phyloP scores from a whole-genome alignment of 1,140 invertebrate species.

The Arion vulgaris region DNA sequence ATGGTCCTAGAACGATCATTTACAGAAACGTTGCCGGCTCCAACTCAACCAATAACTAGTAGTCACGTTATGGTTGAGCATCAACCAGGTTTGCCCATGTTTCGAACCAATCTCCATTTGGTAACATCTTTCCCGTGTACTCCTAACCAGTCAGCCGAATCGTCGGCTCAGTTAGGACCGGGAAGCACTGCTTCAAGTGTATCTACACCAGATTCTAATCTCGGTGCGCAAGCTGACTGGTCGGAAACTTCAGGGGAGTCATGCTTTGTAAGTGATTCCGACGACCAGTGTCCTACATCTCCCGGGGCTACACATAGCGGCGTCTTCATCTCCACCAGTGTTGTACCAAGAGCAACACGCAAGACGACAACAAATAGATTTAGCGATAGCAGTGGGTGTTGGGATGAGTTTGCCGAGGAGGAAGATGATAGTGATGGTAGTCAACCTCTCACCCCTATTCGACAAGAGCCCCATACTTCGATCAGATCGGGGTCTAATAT shows the following conservation, averaged over 20 bases:
- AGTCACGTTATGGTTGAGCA: constrained; percentile 6
- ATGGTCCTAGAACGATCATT: constrained; percentile 20
- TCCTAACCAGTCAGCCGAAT: constrained; percentile 19
- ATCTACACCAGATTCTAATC: not conserved
- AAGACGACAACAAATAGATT: not conserved
- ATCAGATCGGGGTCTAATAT: too few relatives aligned
- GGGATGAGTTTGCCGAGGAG: not conserved
- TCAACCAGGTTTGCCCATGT: not conserved
- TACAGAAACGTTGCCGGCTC: not conserved
- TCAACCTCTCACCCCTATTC: not conserved
- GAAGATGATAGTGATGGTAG: not conserved
- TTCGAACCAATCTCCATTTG: constrained; percentile 18
- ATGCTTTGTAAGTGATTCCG: not conserved
- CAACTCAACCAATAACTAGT: not conserved
- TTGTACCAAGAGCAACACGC: not conserved
- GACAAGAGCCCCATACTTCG: too few relatives aligned
- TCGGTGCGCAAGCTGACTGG: not conserved
- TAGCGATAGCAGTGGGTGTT: not conserved
- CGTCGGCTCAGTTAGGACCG: not conserved
- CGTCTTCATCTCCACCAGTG: constrained; percentile 4
- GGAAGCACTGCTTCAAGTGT: not conserved
- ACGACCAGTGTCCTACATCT: not conserved
- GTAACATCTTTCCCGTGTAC: constrained; percentile 29
- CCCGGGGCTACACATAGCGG: not conserved
- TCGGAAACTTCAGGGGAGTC: not conserved